Percentiles rank a stretch among this genome's conserved stretches.
These are phyloP conservation scores for Thera obeliscata DNA, from an alignment of 2,888 invertebrate genomes.

Conservation along the genomic window DNA sequence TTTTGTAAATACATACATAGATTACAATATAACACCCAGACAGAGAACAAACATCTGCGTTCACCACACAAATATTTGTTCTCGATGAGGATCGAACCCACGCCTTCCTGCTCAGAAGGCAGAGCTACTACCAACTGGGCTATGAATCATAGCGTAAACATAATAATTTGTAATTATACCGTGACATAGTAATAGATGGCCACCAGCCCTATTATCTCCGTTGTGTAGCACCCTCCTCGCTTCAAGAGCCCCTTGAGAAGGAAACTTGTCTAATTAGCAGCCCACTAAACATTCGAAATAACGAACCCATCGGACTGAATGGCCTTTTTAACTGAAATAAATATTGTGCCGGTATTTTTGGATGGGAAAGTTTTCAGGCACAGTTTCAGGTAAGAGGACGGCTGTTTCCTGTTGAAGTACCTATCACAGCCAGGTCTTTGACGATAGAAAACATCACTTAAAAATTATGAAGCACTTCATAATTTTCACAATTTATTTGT, in stretches of 20 bases:
- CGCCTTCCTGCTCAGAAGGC: too few relatives aligned
- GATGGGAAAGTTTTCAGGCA: conserved; percentile 33
- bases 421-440: neutral
- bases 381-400: conserved; percentile 22
- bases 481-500: too few relatives aligned
- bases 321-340: conserved; percentile 49
- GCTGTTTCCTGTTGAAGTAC: conserved; percentile 7
- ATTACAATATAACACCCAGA: too few relatives aligned
- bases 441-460: too few relatives aligned
- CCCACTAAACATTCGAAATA: conserved; percentile 60
- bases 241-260: conserved; percentile 57
- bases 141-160: conserved; percentile 1
- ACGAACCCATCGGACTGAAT: conserved; percentile 51
- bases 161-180: conserved; percentile 22
- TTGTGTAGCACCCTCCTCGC: conserved; percentile 52
- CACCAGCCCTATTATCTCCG: conserved; percentile 41
- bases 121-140: too few relatives aligned
- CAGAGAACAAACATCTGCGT: too few relatives aligned
- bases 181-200: conserved; percentile 37
- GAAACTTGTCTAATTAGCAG: conserved; percentile 75
- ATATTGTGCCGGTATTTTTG: conserved; percentile 49
- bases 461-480: too few relatives aligned
- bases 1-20: too few relatives aligned
- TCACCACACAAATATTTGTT: too few relatives aligned
- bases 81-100: too few relatives aligned